Evolutionary conservation across 2,888 invertebrate species (phyloP).

Genomic region (Chrysolina oricalcia): DNA sequence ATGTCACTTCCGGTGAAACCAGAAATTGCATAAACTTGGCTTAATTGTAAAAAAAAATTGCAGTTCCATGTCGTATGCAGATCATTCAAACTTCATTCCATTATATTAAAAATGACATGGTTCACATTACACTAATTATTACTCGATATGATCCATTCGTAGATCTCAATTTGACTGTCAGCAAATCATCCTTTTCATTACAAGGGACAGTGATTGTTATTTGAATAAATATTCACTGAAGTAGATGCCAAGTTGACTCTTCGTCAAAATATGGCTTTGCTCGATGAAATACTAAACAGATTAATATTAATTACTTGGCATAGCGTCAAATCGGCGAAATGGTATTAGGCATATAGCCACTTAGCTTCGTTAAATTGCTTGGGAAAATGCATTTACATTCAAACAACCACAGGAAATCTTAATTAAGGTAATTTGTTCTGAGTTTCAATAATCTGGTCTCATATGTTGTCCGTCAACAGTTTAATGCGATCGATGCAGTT

Average conservation of each 20-base stretch:
- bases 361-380: not conserved
- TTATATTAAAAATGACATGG: too few relatives aligned
- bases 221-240: not conserved
- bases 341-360: not conserved
- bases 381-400: not conserved
- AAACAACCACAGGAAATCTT: conserved; percentile 14
- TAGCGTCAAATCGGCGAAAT: conserved; percentile 1
- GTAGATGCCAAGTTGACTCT: not conserved
- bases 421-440: conserved; percentile 11
- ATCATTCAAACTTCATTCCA: too few relatives aligned
- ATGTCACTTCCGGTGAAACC: too few relatives aligned
- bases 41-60: too few relatives aligned
- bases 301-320: not conserved
- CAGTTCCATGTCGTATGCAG: too few relatives aligned
- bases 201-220: too few relatives aligned
- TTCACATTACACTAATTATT: too few relatives aligned
- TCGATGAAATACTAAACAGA: not conserved
- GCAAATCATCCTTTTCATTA: too few relatives aligned
- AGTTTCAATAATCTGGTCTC: conserved; percentile 2
- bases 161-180: too few relatives aligned
- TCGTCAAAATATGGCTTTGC: not conserved
- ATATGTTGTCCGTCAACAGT: not conserved
- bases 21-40: too few relatives aligned
- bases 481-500: not conserved
- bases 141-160: too few relatives aligned